These are phyloP conservation scores for Eudorcas thomsonii DNA, from an alignment of 2,113 vertebrate species.

Conservation along the genomic window DNA sequence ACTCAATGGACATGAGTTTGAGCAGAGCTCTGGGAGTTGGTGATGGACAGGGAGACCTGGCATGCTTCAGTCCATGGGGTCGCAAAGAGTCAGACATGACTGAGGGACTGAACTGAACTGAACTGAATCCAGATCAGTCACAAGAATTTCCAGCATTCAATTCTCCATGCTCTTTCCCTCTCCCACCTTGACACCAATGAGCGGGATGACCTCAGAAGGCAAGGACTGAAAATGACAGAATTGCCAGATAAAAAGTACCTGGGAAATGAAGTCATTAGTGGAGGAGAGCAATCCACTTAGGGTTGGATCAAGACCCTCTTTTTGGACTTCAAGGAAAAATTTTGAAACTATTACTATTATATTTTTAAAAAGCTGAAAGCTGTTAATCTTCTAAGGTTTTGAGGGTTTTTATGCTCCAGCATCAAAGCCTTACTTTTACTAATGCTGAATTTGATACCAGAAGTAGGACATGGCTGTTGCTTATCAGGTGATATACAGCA, in stretches of 20 bases:
- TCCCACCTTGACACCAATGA: neutral
- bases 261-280: neutral
- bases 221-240: neutral
- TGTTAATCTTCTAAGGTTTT: neutral
- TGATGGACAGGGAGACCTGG: neutral
- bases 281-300: neutral
- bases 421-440: neutral
- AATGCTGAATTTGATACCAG: neutral
- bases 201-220: neutral
- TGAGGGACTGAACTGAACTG: neutral
- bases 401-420: neutral
- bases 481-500: neutral
- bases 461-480: neutral
- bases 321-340: neutral
- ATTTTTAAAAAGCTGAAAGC: neutral
- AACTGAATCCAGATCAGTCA: neutral
- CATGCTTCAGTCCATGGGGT: neutral
- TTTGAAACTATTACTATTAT: neutral
- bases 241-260: neutral
- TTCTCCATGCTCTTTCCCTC: neutral
- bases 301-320: neutral
- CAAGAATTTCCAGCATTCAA: neutral
- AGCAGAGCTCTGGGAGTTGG: neutral
- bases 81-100: neutral
- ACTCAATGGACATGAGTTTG: neutral